Evolutionary conservation across 2,888 invertebrate genomes (phyloP), one percentile per base, ranked within the genome.

Genomic region (Agrochola circellaris): DNA sequence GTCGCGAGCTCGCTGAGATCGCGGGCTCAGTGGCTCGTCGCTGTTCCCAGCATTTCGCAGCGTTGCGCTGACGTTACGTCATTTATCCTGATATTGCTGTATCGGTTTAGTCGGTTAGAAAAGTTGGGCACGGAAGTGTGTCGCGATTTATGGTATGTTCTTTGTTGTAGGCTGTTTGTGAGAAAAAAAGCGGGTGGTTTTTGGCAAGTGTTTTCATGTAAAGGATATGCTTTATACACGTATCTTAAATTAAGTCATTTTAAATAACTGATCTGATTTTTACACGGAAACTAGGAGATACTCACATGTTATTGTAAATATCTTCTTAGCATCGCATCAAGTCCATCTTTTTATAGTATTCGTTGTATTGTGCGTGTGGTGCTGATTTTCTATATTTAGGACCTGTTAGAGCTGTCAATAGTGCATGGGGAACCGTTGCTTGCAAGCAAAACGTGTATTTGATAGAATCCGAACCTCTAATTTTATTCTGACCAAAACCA

Each of bases 71-170:
- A 83, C 83, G 69, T 71, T 26, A 72, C 74, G 69, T 83, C 85
- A 87, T 87, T 87, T 87, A 81, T 87, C 73, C 77, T 66, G 66
- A 78, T 85, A 78, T 87, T 80, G 60, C 51, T 73, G 76, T 79
- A 82, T 76, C 71, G 71, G 68, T 62, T 82, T 70, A 82, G 72
- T 76, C 65, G 30, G 77, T 75, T 73, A 82, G 85, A 84, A 83
- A 51, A 85, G 68, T 84, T 75, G 48, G 51, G 62, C 38, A 65
- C 26, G 60, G 65, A 77, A 77, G 51, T 85, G 71, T 72, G 64
- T 60, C 58, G 26, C 67, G 26, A 79, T 85, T 78, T 82, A 78
- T 81, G 26, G 23, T 67, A 65, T 20, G 60, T 80, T 65, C 34
- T 73, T 76, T 67, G 56, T 82, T 71, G n/a, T 26, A 8, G 23